Percentiles rank a stretch among this genome's conserved stretches.
phyloP scores from a whole-genome alignment of 2,797 vertebrate genomes.

The Carapus acus region DNA sequence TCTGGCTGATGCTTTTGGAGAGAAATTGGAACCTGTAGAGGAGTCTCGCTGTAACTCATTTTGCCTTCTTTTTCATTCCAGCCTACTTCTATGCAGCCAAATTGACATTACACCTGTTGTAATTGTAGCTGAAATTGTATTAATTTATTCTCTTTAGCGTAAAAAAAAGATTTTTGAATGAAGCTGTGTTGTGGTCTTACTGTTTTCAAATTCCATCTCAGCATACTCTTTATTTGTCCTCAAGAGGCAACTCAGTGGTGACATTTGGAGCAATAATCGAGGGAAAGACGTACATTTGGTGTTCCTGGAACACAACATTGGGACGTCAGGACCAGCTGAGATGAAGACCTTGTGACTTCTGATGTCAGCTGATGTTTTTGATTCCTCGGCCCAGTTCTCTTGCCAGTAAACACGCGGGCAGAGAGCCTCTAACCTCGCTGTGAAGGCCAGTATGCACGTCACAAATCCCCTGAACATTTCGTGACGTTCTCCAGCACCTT shows the following conservation, averaged over 20 bases:
- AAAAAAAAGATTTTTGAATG: conserved; percentile 14
- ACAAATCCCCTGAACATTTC: background rate
- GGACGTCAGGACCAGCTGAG: no score
- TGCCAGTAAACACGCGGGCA: no score
- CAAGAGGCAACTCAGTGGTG: no score
- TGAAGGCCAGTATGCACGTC: background rate
- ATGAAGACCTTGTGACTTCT: no score
- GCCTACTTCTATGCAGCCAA: conserved; percentile 17
- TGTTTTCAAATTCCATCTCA: no score
- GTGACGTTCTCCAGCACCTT: background rate
- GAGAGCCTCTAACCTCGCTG: no score
- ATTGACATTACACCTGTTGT: background rate
- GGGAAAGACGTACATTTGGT: no score
- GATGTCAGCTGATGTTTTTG: no score
- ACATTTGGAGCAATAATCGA: no score
- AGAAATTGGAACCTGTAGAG: conserved; percentile 3
- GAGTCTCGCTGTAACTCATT: conserved; percentile 11
- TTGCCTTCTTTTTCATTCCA: conserved; percentile 8
- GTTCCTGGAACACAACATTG: no score
- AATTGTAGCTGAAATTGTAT: conserved; percentile 6
- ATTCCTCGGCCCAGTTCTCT: no score
- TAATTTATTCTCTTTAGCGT: conserved; percentile 22
- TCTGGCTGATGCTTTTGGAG: background rate
- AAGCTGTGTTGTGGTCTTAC: background rate
- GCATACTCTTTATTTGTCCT: no score